Conservation (phyloP, 1,140 invertebrate species). For the Diabrotica undecimpunctata region DNA sequence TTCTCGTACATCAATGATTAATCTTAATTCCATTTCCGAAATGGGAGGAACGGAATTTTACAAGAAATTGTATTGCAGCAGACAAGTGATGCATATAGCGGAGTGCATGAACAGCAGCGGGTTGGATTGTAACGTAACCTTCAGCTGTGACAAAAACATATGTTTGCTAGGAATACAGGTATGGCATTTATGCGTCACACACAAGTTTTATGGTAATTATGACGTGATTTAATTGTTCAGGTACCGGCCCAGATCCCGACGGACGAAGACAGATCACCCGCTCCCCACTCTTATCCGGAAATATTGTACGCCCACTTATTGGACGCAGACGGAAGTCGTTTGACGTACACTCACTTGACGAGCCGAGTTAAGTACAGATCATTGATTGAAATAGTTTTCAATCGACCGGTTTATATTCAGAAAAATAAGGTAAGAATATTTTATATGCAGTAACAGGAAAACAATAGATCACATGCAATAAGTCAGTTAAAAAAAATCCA, state of each 20-base stretch:
- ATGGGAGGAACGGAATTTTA: slow-evolving; percentile 32
- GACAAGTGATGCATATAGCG: slow-evolving; percentile 58
- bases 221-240: slow-evolving; percentile 39
- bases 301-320: slow-evolving; percentile 74
- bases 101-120: slow-evolving; percentile 68
- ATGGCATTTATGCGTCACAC: too few relatives aligned
- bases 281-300: slow-evolving; percentile 60
- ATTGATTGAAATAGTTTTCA: slow-evolving; percentile 73
- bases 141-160: slow-evolving; percentile 74
- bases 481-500: not conserved
- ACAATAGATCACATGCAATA: too few relatives aligned
- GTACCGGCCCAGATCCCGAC: slow-evolving; percentile 59
- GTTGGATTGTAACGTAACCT: slow-evolving; percentile 70
- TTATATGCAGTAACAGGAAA: too few relatives aligned
- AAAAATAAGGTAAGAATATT: slow-evolving; percentile 60
- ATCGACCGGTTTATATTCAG: slow-evolving; percentile 70
- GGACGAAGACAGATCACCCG: slow-evolving; percentile 41
- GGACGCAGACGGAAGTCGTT: slow-evolving; percentile 68
- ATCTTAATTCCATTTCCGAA: slow-evolving; percentile 27
- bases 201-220: too few relatives aligned
- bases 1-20: slow-evolving; percentile 41
- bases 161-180: slow-evolving; percentile 68
- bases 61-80: slow-evolving; percentile 62
- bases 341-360: slow-evolving; percentile 78
- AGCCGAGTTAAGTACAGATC: slow-evolving; percentile 63